A percentile compares a stretch with the other conserved stretches of the same genome.
These are phyloP conservation scores for Biston stratarius DNA, from an alignment of 2,888 invertebrate species.

Conservation along the genomic window DNA sequence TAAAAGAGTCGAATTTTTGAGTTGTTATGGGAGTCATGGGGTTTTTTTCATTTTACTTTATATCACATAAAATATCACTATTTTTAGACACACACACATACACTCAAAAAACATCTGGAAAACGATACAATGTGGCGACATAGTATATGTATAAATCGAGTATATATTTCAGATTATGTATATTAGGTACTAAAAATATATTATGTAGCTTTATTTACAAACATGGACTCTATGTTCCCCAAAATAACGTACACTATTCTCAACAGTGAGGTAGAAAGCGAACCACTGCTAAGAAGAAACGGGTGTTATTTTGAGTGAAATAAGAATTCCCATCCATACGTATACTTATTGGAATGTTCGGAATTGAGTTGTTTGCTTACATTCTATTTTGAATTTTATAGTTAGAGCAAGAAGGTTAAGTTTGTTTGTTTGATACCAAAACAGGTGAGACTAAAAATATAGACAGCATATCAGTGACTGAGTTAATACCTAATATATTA, in stretches of 20 bases:
- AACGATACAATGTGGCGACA: too few relatives aligned
- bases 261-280: constrained; percentile 49
- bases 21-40: too few relatives aligned
- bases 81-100: too few relatives aligned
- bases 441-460: constrained; percentile 66
- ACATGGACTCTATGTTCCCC: background rate
- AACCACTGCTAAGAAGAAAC: constrained; percentile 81
- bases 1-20: too few relatives aligned
- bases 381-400: constrained; percentile 48
- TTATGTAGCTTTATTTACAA: background rate
- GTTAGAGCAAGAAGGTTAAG: constrained; percentile 17
- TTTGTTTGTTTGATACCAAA: constrained; percentile 53
- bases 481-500: background rate
- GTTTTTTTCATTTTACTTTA: too few relatives aligned
- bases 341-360: constrained; percentile 62
- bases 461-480: constrained; percentile 11
- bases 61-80: too few relatives aligned
- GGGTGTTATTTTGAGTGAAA: constrained; percentile 83
- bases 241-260: constrained; percentile 31
- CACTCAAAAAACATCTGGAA: too few relatives aligned
- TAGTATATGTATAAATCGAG: too few relatives aligned
- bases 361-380: constrained; percentile 58
- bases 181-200: too few relatives aligned
- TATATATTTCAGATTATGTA: background rate
- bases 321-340: constrained; percentile 80